Percentiles rank a stretch among this genome's conserved stretches.
phyloP scores from a whole-genome alignment of 1,140 invertebrate genomes.

The Portunus trituberculatus region DNA sequence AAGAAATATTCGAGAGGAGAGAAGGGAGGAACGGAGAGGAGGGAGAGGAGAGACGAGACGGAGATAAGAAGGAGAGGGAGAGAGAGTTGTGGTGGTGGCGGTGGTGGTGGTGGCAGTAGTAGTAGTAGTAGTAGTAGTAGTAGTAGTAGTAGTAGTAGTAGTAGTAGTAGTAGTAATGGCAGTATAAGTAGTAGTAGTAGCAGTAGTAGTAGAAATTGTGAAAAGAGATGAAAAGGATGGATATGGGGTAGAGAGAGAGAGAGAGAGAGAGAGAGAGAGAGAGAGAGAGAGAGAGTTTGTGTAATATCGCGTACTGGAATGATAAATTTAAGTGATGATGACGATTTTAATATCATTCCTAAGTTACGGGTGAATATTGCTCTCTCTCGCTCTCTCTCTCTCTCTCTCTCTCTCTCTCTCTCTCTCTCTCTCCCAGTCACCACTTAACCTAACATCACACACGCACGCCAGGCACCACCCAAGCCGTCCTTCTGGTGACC shows the following conservation, averaged over 20 bases:
- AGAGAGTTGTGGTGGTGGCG: neutral
- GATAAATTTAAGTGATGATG: too few species aligned
- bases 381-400: neutral
- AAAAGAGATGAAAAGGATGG: neutral
- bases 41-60: neutral
- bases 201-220: too few species aligned
- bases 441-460: neutral
- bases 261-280: neutral
- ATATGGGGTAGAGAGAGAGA: neutral
- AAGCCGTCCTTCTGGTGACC: neutral
- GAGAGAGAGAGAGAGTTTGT: neutral
- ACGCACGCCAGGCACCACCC: too few species aligned
- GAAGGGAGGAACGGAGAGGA: neutral
- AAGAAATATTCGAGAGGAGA: neutral
- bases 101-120: neutral
- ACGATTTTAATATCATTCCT: too few species aligned
- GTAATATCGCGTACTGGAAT: too few species aligned
- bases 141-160: conserved; percentile 15
- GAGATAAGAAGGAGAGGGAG: neutral
- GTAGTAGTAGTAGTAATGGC: too few species aligned
- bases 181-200: too few species aligned
- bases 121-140: conserved; percentile 23
- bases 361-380: neutral
- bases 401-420: neutral
- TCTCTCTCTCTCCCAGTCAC: neutral